A percentile compares a stretch with the other conserved stretches of the same genome.
phyloP scores from a whole-genome alignment of 2,888 invertebrate genomes.

The Himalopsyche anomala region DNA sequence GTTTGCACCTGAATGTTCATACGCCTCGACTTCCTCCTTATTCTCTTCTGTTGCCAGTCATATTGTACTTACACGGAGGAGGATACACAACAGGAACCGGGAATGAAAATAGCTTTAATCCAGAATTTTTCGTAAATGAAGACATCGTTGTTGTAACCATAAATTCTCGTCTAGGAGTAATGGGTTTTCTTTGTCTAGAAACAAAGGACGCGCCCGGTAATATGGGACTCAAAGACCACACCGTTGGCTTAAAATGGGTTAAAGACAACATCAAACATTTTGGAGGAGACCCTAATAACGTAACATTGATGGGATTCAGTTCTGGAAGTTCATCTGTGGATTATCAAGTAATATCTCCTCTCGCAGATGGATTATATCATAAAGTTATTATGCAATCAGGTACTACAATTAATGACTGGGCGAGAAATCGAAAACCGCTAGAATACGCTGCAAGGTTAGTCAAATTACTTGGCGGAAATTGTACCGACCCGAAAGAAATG shows the following conservation, averaged over 20 bases:
- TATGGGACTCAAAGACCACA: constrained; percentile 74
- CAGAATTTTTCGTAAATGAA: constrained; percentile 73
- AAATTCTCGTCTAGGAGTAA: constrained; percentile 75
- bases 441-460: constrained; percentile 72
- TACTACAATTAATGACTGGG: constrained; percentile 71
- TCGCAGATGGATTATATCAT: constrained; percentile 72
- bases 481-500: constrained; percentile 71
- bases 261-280: constrained; percentile 72
- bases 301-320: constrained; percentile 75
- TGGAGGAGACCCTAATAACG: constrained; percentile 72
- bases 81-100: constrained; percentile 74
- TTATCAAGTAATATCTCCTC: constrained; percentile 72
- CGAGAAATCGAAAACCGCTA: constrained; percentile 71
- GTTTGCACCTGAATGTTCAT: constrained; percentile 73
- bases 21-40: constrained; percentile 69
- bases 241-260: constrained; percentile 74
- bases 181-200: constrained; percentile 74
- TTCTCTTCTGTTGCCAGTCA: constrained; percentile 71
- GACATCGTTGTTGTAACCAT: constrained; percentile 74
- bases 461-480: constrained; percentile 70
- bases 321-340: constrained; percentile 73
- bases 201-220: constrained; percentile 74
- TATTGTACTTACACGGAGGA: constrained; percentile 76
- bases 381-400: constrained; percentile 74
- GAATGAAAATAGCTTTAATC: constrained; percentile 72